These are phyloP conservation scores for Batillaria attramentaria DNA, from an alignment of 1,140 invertebrate genomes.

Conservation along the genomic window DNA sequence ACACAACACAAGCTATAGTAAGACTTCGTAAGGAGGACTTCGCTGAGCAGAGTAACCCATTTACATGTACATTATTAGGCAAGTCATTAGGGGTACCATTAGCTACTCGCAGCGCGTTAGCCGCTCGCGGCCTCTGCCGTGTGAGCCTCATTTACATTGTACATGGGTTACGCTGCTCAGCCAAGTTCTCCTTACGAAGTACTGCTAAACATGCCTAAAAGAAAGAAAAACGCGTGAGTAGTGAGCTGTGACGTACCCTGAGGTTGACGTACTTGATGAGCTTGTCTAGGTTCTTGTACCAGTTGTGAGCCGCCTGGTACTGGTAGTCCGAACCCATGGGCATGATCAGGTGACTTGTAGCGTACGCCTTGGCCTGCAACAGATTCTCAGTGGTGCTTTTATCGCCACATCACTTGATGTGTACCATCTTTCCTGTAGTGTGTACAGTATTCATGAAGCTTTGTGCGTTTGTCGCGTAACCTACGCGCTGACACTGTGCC, in stretches of 20 bases:
- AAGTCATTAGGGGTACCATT: no score
- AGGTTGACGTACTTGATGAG: conserved; percentile 81
- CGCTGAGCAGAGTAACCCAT: no score
- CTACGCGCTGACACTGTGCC: neutral
- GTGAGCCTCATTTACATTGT: no score
- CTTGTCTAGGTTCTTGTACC: conserved; percentile 91
- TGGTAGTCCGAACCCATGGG: conserved; percentile 96
- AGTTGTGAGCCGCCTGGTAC: conserved; percentile 87
- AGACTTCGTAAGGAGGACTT: no score
- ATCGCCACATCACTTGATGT: neutral
- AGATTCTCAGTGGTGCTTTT: neutral
- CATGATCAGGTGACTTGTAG: conserved; percentile 84
- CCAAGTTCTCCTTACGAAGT: no score
- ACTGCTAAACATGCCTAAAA: no score
- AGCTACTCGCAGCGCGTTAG: no score
- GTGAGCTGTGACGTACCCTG: conserved; percentile 77
- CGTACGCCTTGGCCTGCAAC: conserved; percentile 54
- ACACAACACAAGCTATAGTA: no score
- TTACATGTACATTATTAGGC: no score
- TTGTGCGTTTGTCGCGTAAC: neutral
- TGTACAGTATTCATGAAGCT: neutral
- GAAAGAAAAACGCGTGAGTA: no score
- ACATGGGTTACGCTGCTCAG: no score
- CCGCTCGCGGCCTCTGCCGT: no score
- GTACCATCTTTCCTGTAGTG: neutral